A percentile compares a stretch with the other conserved stretches of the same genome.
phyloP scores from a whole-genome alignment of 2,797 vertebrate species.

The Serranus cabrilla region DNA sequence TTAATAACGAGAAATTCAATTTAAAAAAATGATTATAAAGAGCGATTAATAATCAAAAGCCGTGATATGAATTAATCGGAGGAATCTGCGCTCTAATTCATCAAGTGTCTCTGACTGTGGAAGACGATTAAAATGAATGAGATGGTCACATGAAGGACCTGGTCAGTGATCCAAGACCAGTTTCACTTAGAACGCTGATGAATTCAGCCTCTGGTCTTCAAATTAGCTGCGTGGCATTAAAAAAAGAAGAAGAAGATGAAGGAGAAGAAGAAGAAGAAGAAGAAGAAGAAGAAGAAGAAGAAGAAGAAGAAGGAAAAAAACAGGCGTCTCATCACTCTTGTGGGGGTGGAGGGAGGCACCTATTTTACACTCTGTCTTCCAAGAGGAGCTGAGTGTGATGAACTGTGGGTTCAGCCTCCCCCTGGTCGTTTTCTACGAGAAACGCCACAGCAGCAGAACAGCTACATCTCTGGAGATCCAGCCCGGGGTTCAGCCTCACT shows the following conservation, averaged over 20 bases:
- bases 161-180: conserved; percentile 64
- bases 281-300: not conserved
- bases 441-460: conserved; percentile 66
- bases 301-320: not conserved
- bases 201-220: conserved; percentile 44
- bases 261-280: not conserved
- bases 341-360: conserved; percentile 25
- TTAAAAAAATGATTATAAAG: conserved; percentile 16
- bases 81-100: conserved; percentile 35
- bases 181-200: conserved; percentile 36
- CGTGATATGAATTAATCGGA: conserved; percentile 23
- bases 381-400: conserved; percentile 53
- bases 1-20: conserved; percentile 29
- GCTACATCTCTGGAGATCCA: conserved; percentile 62
- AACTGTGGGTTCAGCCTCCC: conserved; percentile 63
- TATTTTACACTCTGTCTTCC: conserved; percentile 51
- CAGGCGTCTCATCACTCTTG: conserved; percentile 46
- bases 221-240: conserved; percentile 34
- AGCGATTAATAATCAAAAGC: conserved; percentile 16
- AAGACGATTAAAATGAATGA: conserved; percentile 64
- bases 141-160: conserved; percentile 50
- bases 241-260: not conserved
- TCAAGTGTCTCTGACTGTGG: conserved; percentile 38
- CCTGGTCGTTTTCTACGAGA: conserved; percentile 44
- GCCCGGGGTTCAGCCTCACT: conserved; percentile 52